Evolutionary conservation across 2,888 invertebrate genomes (phyloP), one percentile per base, ranked within the genome.

Genomic region (Ochlodes sylvanus): DNA sequence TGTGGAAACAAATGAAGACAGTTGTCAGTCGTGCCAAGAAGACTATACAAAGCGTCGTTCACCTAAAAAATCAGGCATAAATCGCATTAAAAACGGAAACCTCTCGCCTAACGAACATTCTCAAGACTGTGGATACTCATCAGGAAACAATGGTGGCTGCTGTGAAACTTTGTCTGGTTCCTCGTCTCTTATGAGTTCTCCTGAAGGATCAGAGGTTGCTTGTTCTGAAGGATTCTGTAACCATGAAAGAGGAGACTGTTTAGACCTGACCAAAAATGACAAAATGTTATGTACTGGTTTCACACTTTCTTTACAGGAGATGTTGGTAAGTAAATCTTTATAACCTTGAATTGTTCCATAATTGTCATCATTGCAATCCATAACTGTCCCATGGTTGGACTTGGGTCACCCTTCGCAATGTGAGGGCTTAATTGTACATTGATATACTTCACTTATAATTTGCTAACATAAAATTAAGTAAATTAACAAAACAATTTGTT

Each of bases 161-260:
- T 95, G 95, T 83, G 95, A 95, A 75, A 95, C 95, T 42, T 94
- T 95, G 69, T 95, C 95, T 7, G 94, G 95, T 52, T 96, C 96
- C 62, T 97, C 97, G 21, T 97, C 97, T 75, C 94, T 96, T 70
- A 95, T 96, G 75, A 97, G 97, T 83, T 97, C 98, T 4, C 97
- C 98, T 0, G 98, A 98, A 81, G 98, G 98, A 38, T 98, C 98
- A 0, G 98, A 98, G 82, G 95, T 98, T 64, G 97, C 97, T 0
- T 98, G 98, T 87, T 97, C 96, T 0, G 98, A 98, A 82, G 96
- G 96, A 52, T 97, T 97, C 83, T 98, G 98, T 87, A 97, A 97
- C 83, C 96, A 96, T 76, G 96, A 96, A 73, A 81, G 92, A 78
- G 93, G 94, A 77, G 89, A 92, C 79, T 92, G 92, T 77, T 81